Base-by-base conservation (phyloP, 2,113 vertebrate species). In the Rhizomys pruinosus region DNA sequence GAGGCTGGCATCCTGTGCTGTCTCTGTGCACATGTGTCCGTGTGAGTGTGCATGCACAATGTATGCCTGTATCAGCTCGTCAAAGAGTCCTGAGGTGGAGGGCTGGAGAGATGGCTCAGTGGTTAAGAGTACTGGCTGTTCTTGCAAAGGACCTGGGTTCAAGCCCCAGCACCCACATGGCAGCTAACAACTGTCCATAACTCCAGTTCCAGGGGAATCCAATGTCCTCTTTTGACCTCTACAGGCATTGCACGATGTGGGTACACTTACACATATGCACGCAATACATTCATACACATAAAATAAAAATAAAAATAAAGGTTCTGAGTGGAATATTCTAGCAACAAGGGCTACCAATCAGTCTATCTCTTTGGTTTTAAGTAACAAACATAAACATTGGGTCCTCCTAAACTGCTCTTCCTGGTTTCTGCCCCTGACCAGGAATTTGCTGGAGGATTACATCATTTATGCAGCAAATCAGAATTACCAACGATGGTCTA, bases 1-100 rank as follows among this genome's bases (percentile, higher is more conserved):
- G 13, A 52, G 55, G 10, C 9, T 37, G 25, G 68, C 25, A 1
- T 4, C 11, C 16, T 7, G 0, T 37, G 23, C 5, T 61, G 39
- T 39, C 74, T 22, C 9, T 17, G 42, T 47, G 12, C 42, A 9
- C 15, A 22, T 57, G 32, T 63, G 44, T 57, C 7, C 10, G 4
- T 4, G 7, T 13, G 80, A 44, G 10, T 85, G 44, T 71, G 47
- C 15, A 13, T 22, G 29, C 29, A 16, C 37, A 29, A 39, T 25
- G 10, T 2, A 5, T 7, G 4, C 23, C 27, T 16, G 39, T 6
- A 1, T 1, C 16, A 20, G 39, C 32, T 59, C 86, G 19, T 34
- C 32, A 1, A 0, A 34, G 84, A 11, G 1, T 47, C 77, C 72
- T 68, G 29, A 15, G 27, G 34, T 52, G 11, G 47, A 11, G 47